Percentiles rank a stretch among this genome's conserved stretches.
phyloP scores from a whole-genome alignment of 1,140 invertebrate genomes.

The Aporrectodea caliginosa region DNA sequence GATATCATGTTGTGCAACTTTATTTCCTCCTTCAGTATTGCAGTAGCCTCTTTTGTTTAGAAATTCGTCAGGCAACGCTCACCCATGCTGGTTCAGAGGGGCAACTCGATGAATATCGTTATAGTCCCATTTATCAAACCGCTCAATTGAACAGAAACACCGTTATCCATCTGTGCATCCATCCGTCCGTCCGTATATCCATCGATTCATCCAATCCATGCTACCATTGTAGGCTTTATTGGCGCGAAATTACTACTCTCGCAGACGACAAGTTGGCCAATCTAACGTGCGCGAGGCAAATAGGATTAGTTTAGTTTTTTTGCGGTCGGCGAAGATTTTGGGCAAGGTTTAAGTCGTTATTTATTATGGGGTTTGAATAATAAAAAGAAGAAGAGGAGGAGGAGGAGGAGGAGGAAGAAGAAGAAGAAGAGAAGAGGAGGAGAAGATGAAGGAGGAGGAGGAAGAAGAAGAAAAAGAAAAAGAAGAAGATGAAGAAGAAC shows the following conservation, averaged over 20 bases:
- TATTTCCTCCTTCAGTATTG: too few species aligned
- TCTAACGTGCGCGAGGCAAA: background rate
- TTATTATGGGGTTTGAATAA: background rate
- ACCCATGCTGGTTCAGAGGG: too few species aligned
- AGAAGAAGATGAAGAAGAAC: background rate
- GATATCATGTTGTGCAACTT: too few species aligned
- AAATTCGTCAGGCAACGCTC: too few species aligned
- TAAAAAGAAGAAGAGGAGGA: background rate
- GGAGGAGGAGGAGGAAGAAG: background rate
- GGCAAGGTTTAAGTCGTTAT: background rate
- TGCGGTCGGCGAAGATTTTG: background rate
- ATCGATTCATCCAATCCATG: too few species aligned
- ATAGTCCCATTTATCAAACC: too few species aligned
- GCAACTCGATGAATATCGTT: too few species aligned
- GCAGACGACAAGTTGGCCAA: conserved; percentile 52
- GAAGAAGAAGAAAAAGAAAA: background rate
- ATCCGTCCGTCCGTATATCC: too few species aligned
- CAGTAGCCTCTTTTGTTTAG: too few species aligned
- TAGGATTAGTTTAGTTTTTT: background rate
- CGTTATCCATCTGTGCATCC: too few species aligned
- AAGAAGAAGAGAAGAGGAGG: background rate
- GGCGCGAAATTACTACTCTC: background rate
- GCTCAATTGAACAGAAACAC: too few species aligned
- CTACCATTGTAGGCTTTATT: too few species aligned
- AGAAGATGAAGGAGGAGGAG: background rate